phyloP scores from a whole-genome alignment of 2,797 vertebrate species.

The Anguilla pacifica region DNA sequence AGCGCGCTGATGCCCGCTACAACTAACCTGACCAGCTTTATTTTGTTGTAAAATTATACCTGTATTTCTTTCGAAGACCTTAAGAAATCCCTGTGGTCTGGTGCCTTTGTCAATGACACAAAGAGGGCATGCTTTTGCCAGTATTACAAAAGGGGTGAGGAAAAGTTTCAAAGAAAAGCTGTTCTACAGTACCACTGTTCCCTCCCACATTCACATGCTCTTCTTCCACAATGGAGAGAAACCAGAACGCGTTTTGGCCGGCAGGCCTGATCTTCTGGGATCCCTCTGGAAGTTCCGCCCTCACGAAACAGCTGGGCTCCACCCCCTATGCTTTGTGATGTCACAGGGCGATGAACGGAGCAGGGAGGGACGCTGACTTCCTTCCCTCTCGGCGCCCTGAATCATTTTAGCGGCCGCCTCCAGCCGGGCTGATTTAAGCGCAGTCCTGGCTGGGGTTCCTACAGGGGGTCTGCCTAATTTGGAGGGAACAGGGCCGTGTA shows the following conservation, averaged over 20 bases:
- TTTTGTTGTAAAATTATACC: background rate
- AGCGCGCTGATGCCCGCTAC: too few species aligned
- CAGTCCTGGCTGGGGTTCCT: background rate
- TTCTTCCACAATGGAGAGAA: background rate
- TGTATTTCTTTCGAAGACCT: background rate
- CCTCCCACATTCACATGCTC: background rate
- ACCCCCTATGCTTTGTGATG: background rate
- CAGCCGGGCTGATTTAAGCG: background rate
- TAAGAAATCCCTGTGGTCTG: background rate
- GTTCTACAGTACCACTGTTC: background rate
- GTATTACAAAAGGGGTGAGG: background rate
- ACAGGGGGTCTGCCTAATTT: constrained; percentile 26
- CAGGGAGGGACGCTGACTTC: background rate
- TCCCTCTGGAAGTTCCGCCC: background rate
- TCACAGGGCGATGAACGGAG: background rate
- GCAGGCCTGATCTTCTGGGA: background rate
- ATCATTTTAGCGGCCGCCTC: background rate
- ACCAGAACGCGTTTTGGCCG: background rate
- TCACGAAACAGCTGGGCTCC: background rate
- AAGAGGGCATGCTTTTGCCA: background rate
- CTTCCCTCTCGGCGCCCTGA: background rate
- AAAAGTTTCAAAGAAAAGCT: background rate
- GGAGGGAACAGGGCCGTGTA: constrained; percentile 15
- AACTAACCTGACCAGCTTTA: background rate
- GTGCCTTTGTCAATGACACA: background rate